Conservation (phyloP, 2,113 vertebrate species). For the Calyptommatus sinebrachiatus region DNA sequence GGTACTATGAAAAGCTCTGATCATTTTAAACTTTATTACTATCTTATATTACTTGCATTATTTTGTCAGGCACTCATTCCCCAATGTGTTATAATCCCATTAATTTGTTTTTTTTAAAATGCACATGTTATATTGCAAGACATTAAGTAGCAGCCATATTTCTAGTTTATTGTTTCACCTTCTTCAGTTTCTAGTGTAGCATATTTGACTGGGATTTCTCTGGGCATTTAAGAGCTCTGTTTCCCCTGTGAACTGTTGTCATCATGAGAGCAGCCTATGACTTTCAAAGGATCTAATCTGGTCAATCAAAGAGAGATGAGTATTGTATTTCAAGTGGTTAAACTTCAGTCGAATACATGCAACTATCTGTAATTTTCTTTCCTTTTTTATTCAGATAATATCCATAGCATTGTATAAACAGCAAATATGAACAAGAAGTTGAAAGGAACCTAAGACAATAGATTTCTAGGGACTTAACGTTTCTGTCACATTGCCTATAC, state of each 20-base stretch:
- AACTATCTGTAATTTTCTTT: neutral
- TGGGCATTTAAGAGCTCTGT: neutral
- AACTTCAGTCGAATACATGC: neutral
- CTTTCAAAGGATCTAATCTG: neutral
- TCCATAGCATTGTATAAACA: neutral
- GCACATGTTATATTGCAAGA: slow-evolving; percentile 57
- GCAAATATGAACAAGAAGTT: neutral
- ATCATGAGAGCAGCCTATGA: neutral
- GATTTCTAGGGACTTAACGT: neutral
- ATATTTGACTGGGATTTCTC: slow-evolving; percentile 29
- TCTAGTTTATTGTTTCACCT: slow-evolving; percentile 48
- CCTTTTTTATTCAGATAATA: neutral
- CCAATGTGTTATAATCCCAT: slow-evolving; percentile 67
- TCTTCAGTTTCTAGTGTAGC: slow-evolving; percentile 41
- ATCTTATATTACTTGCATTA: slow-evolving; percentile 68
- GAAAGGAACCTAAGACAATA: neutral
- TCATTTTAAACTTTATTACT: slow-evolving; percentile 64
- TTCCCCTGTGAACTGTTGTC: neutral
- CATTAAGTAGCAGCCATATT: slow-evolving; percentile 60
- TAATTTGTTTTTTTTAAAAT: slow-evolving; percentile 68
- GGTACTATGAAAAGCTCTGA: slow-evolving; percentile 55
- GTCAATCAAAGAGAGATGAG: no score
- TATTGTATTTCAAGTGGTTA: neutral
- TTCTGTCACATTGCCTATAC: no score
- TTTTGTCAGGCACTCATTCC: slow-evolving; percentile 69